phyloP scores from a whole-genome alignment of 2,888 invertebrate species.

The Cantharis lateralis region DNA sequence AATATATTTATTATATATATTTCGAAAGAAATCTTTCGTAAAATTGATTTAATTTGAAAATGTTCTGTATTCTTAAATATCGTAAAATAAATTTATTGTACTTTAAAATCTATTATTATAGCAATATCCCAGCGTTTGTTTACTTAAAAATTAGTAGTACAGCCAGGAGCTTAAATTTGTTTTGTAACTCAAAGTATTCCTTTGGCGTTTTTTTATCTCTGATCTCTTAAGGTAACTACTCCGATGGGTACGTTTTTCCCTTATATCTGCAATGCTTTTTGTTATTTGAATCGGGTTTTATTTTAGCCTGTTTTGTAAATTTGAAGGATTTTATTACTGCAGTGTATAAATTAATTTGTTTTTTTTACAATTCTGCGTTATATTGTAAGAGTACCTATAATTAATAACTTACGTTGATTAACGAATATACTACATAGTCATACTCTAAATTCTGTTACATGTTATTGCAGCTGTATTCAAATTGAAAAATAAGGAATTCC shows the following conservation, averaged over 20 bases:
- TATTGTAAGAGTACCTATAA: too few relatives aligned
- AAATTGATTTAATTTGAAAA: not conserved
- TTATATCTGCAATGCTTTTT: slow-evolving; percentile 3
- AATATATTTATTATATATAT: not conserved
- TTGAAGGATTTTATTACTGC: not conserved
- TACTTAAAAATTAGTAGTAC: not conserved
- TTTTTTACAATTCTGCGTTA: not conserved
- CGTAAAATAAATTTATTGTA: not conserved
- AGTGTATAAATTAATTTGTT: not conserved
- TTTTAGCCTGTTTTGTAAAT: not conserved
- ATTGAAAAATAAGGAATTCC: too few relatives aligned
- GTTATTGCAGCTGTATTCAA: too few relatives aligned
- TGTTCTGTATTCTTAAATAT: not conserved
- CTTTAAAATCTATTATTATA: not conserved
- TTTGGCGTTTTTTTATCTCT: not conserved
- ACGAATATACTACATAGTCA: not conserved
- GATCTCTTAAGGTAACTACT: not conserved
- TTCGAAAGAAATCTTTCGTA: not conserved
- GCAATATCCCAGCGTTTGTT: not conserved
- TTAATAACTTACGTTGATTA: not conserved
- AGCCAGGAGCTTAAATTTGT: not conserved
- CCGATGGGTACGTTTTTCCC: not conserved
- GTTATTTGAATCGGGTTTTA: not conserved
- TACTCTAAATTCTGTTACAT: too few relatives aligned
- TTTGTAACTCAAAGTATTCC: not conserved